Evolutionary conservation across 2,888 invertebrate species (phyloP), one percentile per base, ranked within the genome.

Genomic region (Cylloceria caligata): DNA sequence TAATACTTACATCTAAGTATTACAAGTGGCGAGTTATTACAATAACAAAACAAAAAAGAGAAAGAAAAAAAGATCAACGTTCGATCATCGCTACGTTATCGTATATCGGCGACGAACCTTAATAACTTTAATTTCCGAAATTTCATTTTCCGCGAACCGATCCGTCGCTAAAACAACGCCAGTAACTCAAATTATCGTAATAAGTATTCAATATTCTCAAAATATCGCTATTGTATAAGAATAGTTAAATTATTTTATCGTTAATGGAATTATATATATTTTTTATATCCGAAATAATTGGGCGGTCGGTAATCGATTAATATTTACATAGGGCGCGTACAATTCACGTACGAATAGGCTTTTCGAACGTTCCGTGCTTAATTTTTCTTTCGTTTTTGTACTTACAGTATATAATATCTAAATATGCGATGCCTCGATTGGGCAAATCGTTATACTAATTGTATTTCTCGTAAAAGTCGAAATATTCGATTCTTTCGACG

Each of bases 221-320:
- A 87, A 85, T 89, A 88, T 89, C 71, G 60, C 81, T 88, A 87
- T 81, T 39, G 81, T 85, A 87, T 86, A 86, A 85, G 87, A 86
- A 85, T 87, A 87, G 65, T 83, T 83, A 87, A 86, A 86, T 87
- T 88, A 87, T 83, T 85, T 86, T 60, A 82, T 84, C 81, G 73
- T 86, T 87, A 86, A 83, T 87, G 85, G 85, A 89, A 89, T 86
- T 89, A 89, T 83, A 90, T 85, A 88, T 87, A 85, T 87, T 78
- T 45, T 79, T 78, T 84, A 64, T 79, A 75, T 42, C 30, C 30
- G 83, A 84, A 86, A 85, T 34, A n/a, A 49, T 62, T 34, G 78
- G 69, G 30, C 62, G 47, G 76, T 60, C 78, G 82, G 85, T 81
- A 86, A 87, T 68, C 71, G 36, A 86, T 86, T 84, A 85, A 36